These are phyloP conservation scores for Drosophila pseudoananassae DNA, from an alignment of 1,140 invertebrate species.

Conservation along the genomic window DNA sequence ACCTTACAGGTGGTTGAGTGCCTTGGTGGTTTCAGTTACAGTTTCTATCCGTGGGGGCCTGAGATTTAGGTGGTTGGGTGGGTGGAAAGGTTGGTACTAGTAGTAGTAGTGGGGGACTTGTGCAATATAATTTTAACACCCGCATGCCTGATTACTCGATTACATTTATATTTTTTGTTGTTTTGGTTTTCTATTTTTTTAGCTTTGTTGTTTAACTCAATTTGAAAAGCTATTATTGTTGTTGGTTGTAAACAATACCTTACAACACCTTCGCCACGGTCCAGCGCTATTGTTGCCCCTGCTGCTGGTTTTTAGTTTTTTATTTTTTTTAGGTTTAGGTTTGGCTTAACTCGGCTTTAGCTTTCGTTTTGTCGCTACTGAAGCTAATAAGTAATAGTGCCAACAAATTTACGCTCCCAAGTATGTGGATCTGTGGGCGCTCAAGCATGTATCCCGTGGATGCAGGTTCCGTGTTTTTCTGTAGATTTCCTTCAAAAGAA, in stretches of 20 bases:
- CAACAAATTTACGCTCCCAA: slow-evolving; percentile 31
- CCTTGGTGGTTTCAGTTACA: neutral
- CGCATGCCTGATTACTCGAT: slow-evolving; percentile 75
- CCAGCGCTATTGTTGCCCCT: slow-evolving; percentile 47
- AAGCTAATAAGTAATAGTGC: slow-evolving; percentile 24
- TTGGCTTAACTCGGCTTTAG: slow-evolving; percentile 8
- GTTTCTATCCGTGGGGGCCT: neutral
- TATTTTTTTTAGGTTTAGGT: slow-evolving; percentile 3
- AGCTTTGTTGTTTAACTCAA: slow-evolving; percentile 17
- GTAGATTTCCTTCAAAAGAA: too few species aligned
- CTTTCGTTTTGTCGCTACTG: slow-evolving; percentile 34
- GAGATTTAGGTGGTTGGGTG: neutral
- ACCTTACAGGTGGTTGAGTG: neutral
- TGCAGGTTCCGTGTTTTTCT: too few species aligned
- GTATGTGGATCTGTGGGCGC: slow-evolving; percentile 8
- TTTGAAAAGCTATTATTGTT: slow-evolving; percentile 24
- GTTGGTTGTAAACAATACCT: slow-evolving; percentile 77
- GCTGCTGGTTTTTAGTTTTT: slow-evolving; percentile 31
- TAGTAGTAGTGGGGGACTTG: slow-evolving; percentile 29
- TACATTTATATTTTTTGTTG: slow-evolving; percentile 50
- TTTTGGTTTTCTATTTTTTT: slow-evolving; percentile 21
- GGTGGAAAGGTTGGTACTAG: neutral
- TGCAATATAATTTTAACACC: slow-evolving; percentile 72
- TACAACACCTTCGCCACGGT: slow-evolving; percentile 80
- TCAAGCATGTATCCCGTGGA: slow-evolving; percentile 13